Base-by-base conservation (phyloP, 2,888 invertebrate genomes). In the Pardosa pseudoannulata region DNA sequence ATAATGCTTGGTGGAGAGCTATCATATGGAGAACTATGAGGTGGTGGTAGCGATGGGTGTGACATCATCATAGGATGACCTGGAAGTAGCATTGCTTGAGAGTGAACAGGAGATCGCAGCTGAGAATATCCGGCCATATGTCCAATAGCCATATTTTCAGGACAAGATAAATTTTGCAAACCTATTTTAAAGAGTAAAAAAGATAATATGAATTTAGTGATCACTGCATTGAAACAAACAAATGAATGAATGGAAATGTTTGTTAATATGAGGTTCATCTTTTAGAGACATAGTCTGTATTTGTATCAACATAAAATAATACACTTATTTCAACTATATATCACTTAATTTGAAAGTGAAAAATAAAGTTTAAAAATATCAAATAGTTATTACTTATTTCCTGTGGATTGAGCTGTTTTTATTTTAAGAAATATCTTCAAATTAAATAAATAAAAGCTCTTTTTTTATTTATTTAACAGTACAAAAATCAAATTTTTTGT, bases 11-110 rank as follows among this genome's bases (percentile, higher is more conserved):
- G 90, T 32, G 90, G 90, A 32, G 89, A 89, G 64, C 89, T 88
- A 82, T 90, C 90, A 75, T 90, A 90, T 16, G 92, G 92, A 27
- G 92, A 92, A 78, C 91, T 91, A 89, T 92, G 92, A 1, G 87
- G 86, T 5, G 83, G 83, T 13, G 78, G 78, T 90, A 92, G 91
- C 56, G 91, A 91, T 31, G 90, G 90, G 87, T 91, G 92, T 16
- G 89, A 88, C 92, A 92, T 92, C 89, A 92, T 91, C 89, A 92
- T 92, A 0, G 92, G 91, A 88, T 92, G 92, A 67, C 92, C 92
- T 1, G 92, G 92, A 71, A 92, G 91, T 80, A 92, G 90, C 92
- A 92, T 92, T 81, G 91, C 91, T 90, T 92, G 92, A 67, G 92
- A 91, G 89, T 92, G 92, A 46, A 91, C 92, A n/a, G 92, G 92